Evolutionary conservation across 1,140 invertebrate species (phyloP), one percentile per base, ranked within the genome.

Genomic region (Hesperophylax magnus): DNA sequence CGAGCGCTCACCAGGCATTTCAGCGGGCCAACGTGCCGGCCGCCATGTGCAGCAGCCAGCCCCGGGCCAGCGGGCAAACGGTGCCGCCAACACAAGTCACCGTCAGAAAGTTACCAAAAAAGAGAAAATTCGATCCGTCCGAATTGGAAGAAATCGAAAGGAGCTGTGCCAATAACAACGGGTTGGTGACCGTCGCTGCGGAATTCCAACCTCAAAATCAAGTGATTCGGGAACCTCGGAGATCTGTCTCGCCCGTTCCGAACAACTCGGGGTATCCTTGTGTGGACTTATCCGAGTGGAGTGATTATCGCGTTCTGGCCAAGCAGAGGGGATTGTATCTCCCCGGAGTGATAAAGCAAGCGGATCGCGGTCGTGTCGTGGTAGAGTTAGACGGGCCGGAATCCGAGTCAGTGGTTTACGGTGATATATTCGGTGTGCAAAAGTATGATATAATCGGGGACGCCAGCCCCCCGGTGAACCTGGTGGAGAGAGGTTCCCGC

Each of bases 381-480:
- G 93, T 97, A 22, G 91, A 94, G 86, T 92, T 97, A 81, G 96
- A 97, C 88, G 90, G 89, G 22, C 88, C 90, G 76, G 89, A 88
- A 61, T 87, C 87, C 47, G 92, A 93, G 80, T 85, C 92, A 20
- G 89, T 94, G 69, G 88, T 91, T 54, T 94, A 94, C 85, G 91
- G 88, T 87, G 93, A 95, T 88, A 91, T 95, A 78, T 92, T 97
- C 85, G 94, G 94, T 85, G 90, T 91, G 82, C 93, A 95, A 84
- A 95, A 95, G 86, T 95, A 93, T 87, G 96, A 98, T 88, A 93
- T 99, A 84, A 97, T 99, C 84, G 94, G 96, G 87, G 97, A 99
- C 89, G 96, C 97, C 82, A 96, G 96, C 88, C 98, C 98, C 47
- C 94, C 95, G 84, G 92, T 94, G 76, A 94, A 92, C 65, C 94